Conservation (phyloP, 1,140 invertebrate genomes). For the Micrasema minimum region DNA sequence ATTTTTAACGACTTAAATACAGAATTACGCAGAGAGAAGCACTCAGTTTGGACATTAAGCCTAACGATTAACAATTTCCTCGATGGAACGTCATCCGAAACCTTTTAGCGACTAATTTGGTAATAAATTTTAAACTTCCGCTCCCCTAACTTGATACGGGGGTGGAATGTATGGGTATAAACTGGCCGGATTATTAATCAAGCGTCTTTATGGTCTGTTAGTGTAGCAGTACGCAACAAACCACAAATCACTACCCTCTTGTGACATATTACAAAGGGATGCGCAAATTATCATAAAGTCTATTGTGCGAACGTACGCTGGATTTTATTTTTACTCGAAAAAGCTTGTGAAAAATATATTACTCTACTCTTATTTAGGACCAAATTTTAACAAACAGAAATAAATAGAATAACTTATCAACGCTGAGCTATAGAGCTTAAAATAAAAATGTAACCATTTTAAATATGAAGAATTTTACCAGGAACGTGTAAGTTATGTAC, state of each 20-base stretch:
- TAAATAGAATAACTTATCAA: no score
- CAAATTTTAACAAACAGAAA: no score
- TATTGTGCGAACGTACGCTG: no score
- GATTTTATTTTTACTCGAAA: no score
- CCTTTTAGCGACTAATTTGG: slow-evolving; percentile 53
- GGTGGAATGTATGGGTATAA: slow-evolving; percentile 46
- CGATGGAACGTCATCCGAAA: slow-evolving; percentile 40
- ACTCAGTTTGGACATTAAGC: slow-evolving; percentile 28
- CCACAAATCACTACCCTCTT: slow-evolving; percentile 47
- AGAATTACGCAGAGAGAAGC: slow-evolving; percentile 16
- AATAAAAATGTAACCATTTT: no score
- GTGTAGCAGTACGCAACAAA: slow-evolving; percentile 42
- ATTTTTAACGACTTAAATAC: slow-evolving; percentile 15
- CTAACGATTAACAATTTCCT: slow-evolving; percentile 52
- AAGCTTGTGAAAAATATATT: no score
- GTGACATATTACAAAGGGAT: background rate
- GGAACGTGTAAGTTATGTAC: no score
- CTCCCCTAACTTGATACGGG: slow-evolving; percentile 8
- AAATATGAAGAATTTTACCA: no score
- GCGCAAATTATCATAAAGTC: slow-evolving; percentile 11
- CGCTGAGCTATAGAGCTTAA: no score
- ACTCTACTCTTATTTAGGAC: no score
- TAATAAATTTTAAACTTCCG: slow-evolving; percentile 54
- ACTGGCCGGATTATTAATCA: slow-evolving; percentile 45
- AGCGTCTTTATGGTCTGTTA: slow-evolving; percentile 50